Base-by-base conservation (phyloP, 2,888 invertebrate species). In the Drosophila siamana region DNA sequence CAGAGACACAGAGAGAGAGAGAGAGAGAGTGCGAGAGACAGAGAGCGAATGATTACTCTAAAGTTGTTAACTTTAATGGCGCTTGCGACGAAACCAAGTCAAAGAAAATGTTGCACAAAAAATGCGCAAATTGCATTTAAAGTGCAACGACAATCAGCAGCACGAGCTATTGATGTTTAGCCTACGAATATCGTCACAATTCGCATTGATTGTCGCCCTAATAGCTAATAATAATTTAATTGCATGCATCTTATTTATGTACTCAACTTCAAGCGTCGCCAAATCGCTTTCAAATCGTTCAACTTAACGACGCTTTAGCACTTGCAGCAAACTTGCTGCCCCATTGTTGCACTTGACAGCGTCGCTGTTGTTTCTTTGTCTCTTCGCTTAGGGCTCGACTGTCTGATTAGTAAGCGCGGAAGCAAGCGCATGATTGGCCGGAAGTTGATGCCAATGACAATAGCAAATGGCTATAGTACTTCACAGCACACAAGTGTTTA, bases 41-140 rank as follows among this genome's bases (percentile, higher is more conserved):
- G 33, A 33, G 11, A n/a, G 33, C 4, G 33, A 33, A 33, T 33
- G 33, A 33, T 33, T 33, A 33, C 33, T 33, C 33, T 33, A 33
- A 33, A 33, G 33, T 33, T 33, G 33, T 33, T 33, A 33, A n/a
- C 33, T 55, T 61, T 80, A 84, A 80, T 80, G 80, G 67, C 81
- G 77, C 69, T 80, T 60, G 50, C 80, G 54, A 67, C 46, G 51
- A 56, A 61, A 64, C 73, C 55, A 69, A 84, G 74, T 70, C 84
- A 55, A 52, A 57, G 33, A 11, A 33, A 33, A 33, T 33, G 11
- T 33, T 11, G 33, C 33, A 33, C 33, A 33, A 33, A 33, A 33
- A 33, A 33, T n/a, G 11, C 11, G 33, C 11, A 33, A 33, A 33
- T 33, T 33, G 33, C 33, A 33, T 33, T 33, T 33, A 33, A 33